Percentiles rank a stretch among this genome's conserved stretches.
Evolutionary conservation across 2,888 invertebrate species (phyloP).

Genomic region (Stenotaenia linearis): DNA sequence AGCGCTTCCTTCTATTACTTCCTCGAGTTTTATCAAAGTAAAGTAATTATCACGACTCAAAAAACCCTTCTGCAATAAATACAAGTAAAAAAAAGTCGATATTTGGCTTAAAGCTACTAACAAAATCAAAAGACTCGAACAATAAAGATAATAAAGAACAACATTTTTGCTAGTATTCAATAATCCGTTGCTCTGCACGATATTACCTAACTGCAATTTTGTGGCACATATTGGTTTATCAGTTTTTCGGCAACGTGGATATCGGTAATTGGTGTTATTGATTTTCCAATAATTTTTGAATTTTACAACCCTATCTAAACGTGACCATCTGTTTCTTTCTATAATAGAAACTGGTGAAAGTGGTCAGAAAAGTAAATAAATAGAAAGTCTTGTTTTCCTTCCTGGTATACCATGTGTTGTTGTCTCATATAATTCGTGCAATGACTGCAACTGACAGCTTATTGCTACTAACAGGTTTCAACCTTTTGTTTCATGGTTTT

Average conservation of each 20-base stretch:
- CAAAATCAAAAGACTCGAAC: neutral
- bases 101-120: no score
- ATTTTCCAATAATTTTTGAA: conserved; percentile 22
- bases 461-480: conserved; percentile 12
- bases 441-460: conserved; percentile 11
- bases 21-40: no score
- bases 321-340: neutral
- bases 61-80: no score
- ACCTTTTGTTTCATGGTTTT: conserved; percentile 8
- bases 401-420: neutral
- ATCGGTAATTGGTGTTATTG: neutral
- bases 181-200: neutral
- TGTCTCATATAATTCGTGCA: conserved; percentile 8
- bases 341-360: neutral
- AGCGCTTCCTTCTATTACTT: no score
- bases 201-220: conserved; percentile 15
- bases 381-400: neutral
- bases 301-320: conserved; percentile 14
- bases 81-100: no score
- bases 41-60: no score
- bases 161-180: neutral
- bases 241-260: neutral
- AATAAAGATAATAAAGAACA: neutral
- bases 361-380: conserved; percentile 2
- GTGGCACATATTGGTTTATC: conserved; percentile 13